Evolutionary conservation across 2,797 vertebrate genomes (phyloP).

Genomic region (Florisuga fusca): DNA sequence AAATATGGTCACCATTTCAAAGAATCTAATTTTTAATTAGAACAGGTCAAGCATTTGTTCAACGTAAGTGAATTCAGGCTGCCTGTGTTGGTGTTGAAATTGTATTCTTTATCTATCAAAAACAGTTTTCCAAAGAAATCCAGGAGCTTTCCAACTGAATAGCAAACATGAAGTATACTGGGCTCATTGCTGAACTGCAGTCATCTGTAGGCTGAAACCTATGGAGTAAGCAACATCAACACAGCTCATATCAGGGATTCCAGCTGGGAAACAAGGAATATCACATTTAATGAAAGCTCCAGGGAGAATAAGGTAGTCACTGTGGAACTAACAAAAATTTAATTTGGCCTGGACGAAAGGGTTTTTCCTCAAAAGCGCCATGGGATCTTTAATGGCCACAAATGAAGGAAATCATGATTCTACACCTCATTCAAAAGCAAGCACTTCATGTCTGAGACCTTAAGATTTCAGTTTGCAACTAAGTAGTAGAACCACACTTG

Average conservation of each 20-base stretch:
- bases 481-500: background rate
- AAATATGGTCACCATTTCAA: background rate
- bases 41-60: background rate
- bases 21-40: background rate
- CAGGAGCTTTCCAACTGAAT: background rate
- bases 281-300: background rate
- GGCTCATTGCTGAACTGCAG: background rate
- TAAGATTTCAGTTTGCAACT: background rate
- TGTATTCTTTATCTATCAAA: background rate
- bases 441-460: rapidly evolving
- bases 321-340: background rate
- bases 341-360: background rate
- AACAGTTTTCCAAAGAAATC: background rate
- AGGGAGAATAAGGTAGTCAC: background rate
- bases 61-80: background rate
- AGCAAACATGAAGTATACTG: rapidly evolving
- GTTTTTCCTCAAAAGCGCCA: background rate
- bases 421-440: background rate
- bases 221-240: background rate
- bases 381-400: background rate
- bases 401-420: background rate
- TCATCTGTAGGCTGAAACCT: background rate
- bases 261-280: background rate
- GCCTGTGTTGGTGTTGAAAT: background rate
- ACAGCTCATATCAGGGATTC: background rate